Evolutionary conservation across 2,113 vertebrate species (phyloP), one percentile per base, ranked within the genome.

Genomic region (Planiliza haematocheilus): DNA sequence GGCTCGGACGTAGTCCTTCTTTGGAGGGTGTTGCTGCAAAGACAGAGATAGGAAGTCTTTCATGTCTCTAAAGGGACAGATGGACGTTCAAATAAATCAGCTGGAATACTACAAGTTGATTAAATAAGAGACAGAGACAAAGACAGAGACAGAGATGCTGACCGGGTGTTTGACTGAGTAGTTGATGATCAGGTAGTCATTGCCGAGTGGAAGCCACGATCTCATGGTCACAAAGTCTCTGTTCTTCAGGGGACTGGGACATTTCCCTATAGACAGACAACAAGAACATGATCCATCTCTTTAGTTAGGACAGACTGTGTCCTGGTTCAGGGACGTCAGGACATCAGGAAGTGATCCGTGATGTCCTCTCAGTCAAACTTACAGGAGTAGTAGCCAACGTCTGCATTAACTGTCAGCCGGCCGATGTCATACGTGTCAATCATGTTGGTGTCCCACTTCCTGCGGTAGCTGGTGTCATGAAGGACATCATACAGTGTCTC

Each of bases 301-400:
- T 30, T 30, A 3, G 24, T 30, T 5, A 30, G 24, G 24, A 30
- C 24, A 30, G 24, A 30, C 24, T 30, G 24, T 30, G 24, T 30
- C 24, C 24, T 3, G 24, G 24, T 30, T 30, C 24, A 30, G 24
- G 24, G 24, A 30, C 24, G 24, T 30, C 3, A 30, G 24, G 24
- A 30, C 5, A 30, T 30, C 24, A 30, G 24, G 24, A 30, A 30
- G 24, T 30, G 24, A 30, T 30, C 24, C 5, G 24, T 30, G 24
- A 30, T 5, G 24, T 30, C 24, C 24, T 30, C 5, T 30, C 3
- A 2, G 24, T 30, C 24, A 20, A 42, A 70, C 96, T 95, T 61
- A 97, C 96, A 97, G 76, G 96, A 96, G 83, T 97, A 97, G 77
- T 97, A 97, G 60, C 96, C 96, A 0, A 97, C 94, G 0, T 97